Percentiles rank a stretch among this genome's conserved stretches.
phyloP scores from a whole-genome alignment of 2,888 invertebrate genomes.

The Macrosoma leucophasiata region DNA sequence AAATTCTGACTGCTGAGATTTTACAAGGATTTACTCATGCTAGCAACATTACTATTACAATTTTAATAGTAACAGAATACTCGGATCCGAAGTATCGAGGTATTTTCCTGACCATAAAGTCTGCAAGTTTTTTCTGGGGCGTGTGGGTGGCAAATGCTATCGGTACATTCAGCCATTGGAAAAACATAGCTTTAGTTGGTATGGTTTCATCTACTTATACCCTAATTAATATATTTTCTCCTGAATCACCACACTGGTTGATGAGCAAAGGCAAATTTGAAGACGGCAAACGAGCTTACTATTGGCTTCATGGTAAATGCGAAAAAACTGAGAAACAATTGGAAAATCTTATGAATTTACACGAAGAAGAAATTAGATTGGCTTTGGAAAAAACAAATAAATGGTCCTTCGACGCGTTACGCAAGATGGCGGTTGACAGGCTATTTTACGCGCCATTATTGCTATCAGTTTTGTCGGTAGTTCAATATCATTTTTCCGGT shows the following conservation, averaged over 20 bases:
- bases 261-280: slow-evolving; percentile 41
- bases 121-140: slow-evolving; percentile 32
- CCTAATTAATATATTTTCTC: slow-evolving; percentile 29
- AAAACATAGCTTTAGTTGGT: slow-evolving; percentile 28
- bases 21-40: slow-evolving; percentile 32
- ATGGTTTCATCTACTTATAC: slow-evolving; percentile 30
- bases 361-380: not conserved
- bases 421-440: slow-evolving; percentile 19
- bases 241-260: slow-evolving; percentile 45
- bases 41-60: slow-evolving; percentile 26
- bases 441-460: slow-evolving; percentile 41
- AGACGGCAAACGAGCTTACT: slow-evolving; percentile 36
- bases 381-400: slow-evolving; percentile 1
- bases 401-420: slow-evolving; percentile 17
- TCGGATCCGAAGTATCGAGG: slow-evolving; percentile 30
- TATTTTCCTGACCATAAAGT: slow-evolving; percentile 30
- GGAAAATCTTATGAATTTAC: slow-evolving; percentile 28
- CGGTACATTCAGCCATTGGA: slow-evolving; percentile 33
- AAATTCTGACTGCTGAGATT: slow-evolving; percentile 32
- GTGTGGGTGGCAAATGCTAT: slow-evolving; percentile 33
- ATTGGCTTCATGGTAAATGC: slow-evolving; percentile 38
- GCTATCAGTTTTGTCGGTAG: slow-evolving; percentile 34
- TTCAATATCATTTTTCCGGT: slow-evolving; percentile 42
- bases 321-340: slow-evolving; percentile 36
- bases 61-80: slow-evolving; percentile 30